Evolutionary conservation across 2,797 vertebrate genomes (phyloP).

Genomic region (Labeo calbasu): DNA sequence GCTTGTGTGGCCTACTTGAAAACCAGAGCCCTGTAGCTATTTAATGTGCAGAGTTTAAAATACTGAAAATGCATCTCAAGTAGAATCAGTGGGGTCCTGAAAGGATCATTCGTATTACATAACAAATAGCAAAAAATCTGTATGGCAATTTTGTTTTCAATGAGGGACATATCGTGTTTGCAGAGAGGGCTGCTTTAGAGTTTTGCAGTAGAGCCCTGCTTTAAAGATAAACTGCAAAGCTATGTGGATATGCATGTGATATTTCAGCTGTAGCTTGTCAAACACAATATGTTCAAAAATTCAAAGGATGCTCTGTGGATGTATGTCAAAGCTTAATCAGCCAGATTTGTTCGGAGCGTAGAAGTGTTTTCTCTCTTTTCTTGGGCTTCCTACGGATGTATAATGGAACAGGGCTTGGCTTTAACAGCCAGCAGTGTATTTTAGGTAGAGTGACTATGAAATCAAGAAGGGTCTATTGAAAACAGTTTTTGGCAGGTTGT

Average conservation of each 20-base stretch:
- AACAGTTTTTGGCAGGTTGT: conserved; percentile 15
- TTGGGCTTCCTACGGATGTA: not conserved
- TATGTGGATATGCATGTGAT: conserved; percentile 8
- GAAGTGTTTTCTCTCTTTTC: not conserved
- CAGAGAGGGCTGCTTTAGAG: not conserved
- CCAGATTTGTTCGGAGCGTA: not conserved
- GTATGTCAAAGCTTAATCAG: not conserved
- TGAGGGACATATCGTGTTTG: not conserved
- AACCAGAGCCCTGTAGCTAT: not conserved
- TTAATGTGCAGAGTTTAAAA: conserved; percentile 1
- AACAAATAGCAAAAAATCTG: not conserved
- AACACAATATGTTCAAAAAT: not conserved
- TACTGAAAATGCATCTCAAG: conserved; percentile 1
- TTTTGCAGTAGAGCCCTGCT: not conserved
- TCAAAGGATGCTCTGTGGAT: not conserved
- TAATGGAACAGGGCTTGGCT: not conserved
- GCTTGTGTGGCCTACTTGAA: not conserved
- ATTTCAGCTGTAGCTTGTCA: conserved; percentile 1
- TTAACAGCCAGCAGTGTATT: not conserved
- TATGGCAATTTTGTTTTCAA: not conserved
- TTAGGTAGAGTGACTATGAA: not conserved
- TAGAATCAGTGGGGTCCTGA: not conserved
- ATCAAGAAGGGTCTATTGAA: not conserved
- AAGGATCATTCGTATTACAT: not conserved
- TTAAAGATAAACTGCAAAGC: not conserved